A percentile compares a stretch with the other conserved stretches of the same genome.
Evolutionary conservation across 2,888 invertebrate species (phyloP).

Genomic region (Coremacera marginata): DNA sequence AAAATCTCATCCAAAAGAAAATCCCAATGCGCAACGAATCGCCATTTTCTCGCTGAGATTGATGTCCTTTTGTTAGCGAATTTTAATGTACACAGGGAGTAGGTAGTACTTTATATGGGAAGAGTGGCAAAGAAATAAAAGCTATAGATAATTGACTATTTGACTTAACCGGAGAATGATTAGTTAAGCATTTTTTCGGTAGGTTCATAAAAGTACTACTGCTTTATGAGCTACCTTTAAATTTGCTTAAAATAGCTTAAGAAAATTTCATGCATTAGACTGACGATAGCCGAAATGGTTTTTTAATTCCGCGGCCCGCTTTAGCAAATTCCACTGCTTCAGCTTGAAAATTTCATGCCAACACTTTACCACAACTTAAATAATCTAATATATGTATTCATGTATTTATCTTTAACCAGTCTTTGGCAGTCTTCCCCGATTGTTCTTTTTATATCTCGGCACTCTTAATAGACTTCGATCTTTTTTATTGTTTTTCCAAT

Average conservation of each 20-base stretch:
- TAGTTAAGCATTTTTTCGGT: no score
- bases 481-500: constrained; percentile 48
- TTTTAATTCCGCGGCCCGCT: no score
- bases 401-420: no score
- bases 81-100: constrained; percentile 30
- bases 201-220: no score
- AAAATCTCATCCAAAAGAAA: constrained; percentile 22
- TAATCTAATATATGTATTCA: no score
- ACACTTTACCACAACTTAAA: no score
- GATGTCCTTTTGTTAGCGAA: constrained; percentile 42
- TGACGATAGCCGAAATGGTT: no score
- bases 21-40: constrained; percentile 54
- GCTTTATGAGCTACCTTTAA: no score
- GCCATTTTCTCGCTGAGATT: constrained; percentile 55
- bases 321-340: no score
- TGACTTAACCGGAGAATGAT: background rate
- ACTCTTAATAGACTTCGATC: constrained; percentile 38
- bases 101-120: constrained; percentile 3
- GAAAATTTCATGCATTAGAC: no score
- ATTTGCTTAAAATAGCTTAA: no score
- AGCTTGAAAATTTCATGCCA: no score
- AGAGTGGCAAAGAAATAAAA: background rate
- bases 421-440: background rate
- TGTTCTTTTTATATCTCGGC: constrained; percentile 51
- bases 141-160: constrained; percentile 16